Percentiles rank a stretch among this genome's conserved stretches.
phyloP scores from a whole-genome alignment of 2,113 vertebrate species.

The Cyprinodon brontotheroides region DNA sequence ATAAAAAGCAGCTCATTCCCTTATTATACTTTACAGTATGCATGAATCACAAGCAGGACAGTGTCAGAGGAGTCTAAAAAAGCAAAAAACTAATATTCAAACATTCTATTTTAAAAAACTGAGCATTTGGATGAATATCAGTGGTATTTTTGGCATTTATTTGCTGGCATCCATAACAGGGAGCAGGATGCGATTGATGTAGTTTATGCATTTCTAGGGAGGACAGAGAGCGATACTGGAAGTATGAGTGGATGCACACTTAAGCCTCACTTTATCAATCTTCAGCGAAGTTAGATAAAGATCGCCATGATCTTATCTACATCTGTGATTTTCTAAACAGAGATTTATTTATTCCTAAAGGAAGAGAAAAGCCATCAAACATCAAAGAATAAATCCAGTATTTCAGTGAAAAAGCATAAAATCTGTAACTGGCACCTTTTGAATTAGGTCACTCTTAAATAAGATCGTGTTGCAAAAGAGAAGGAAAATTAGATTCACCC shows the following conservation, averaged over 20 bases:
- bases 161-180: slow-evolving; percentile 55
- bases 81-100: slow-evolving; percentile 53
- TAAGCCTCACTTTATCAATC: slow-evolving; percentile 60
- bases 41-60: background rate
- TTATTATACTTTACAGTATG: background rate
- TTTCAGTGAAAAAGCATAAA: background rate
- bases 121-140: slow-evolving; percentile 53
- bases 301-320: slow-evolving; percentile 42
- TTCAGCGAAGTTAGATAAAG: slow-evolving; percentile 51
- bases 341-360: slow-evolving; percentile 11
- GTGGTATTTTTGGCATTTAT: slow-evolving; percentile 57
- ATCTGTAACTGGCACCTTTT: slow-evolving; percentile 2
- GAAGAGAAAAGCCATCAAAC: slow-evolving; percentile 7
- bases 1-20: background rate
- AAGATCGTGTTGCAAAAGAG: background rate
- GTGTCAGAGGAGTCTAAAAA: slow-evolving; percentile 16
- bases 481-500: background rate
- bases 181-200: slow-evolving; percentile 65
- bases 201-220: slow-evolving; percentile 67
- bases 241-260: slow-evolving; percentile 58
- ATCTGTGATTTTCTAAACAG: slow-evolving; percentile 17
- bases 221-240: slow-evolving; percentile 50
- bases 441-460: slow-evolving; percentile 10
- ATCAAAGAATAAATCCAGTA: slow-evolving; percentile 12
- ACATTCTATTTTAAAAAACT: slow-evolving; percentile 64